A percentile compares a stretch with the other conserved stretches of the same genome.
phyloP scores from a whole-genome alignment of 2,113 vertebrate species.

The Tringa solitaria region DNA sequence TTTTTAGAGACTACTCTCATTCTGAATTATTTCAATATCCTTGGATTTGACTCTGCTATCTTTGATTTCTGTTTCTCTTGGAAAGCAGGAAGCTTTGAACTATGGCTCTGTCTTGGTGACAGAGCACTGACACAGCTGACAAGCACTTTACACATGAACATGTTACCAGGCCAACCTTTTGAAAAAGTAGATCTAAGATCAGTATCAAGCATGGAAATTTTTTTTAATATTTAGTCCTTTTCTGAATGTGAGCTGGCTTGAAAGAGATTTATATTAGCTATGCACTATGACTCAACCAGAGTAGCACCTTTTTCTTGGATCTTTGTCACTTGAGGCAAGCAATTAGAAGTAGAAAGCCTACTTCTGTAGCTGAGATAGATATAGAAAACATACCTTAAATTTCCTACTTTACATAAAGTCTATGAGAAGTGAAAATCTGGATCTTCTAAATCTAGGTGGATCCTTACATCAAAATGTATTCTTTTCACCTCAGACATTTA shows the following conservation, averaged over 20 bases:
- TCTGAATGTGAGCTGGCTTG: not conserved
- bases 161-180: not conserved
- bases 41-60: not conserved
- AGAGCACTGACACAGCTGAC: not conserved
- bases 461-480: not conserved
- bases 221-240: slow-evolving; percentile 24
- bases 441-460: not conserved
- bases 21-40: not conserved
- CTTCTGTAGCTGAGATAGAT: not conserved
- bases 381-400: not conserved
- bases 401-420: not conserved
- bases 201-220: not conserved
- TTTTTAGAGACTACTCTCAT: not conserved
- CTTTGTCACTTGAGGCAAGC: not conserved
- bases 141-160: not conserved
- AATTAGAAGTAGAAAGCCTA: not conserved
- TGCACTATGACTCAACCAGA: not conserved
- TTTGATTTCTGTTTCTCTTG: not conserved
- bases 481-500: not conserved
- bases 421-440: not conserved
- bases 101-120: not conserved
- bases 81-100: slow-evolving; percentile 19
- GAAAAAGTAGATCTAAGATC: not conserved
- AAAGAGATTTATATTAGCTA: not conserved
- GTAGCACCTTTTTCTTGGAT: not conserved